Evolutionary conservation across 2,888 invertebrate species (phyloP).

Genomic region (Drosophila fungiperda): DNA sequence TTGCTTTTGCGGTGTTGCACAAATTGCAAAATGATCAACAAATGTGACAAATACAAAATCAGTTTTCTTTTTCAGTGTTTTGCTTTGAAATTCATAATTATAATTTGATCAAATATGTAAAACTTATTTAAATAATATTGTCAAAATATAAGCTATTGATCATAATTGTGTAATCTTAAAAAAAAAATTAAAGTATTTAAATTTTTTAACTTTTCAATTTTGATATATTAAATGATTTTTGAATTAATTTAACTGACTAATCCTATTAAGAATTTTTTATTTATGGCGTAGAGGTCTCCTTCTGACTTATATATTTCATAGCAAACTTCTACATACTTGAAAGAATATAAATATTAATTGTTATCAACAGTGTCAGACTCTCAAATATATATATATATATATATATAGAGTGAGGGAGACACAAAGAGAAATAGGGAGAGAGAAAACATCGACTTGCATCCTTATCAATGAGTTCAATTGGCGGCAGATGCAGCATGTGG

Average conservation of each 20-base stretch:
- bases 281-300: background rate
- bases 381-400: background rate
- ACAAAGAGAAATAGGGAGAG: background rate
- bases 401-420: background rate
- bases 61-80: background rate
- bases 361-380: constrained; percentile 23
- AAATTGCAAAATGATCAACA: background rate
- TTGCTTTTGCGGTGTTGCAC: background rate
- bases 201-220: background rate
- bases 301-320: background rate
- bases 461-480: constrained; percentile 43
- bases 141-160: background rate
- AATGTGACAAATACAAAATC: background rate
- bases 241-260: background rate
- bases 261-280: background rate
- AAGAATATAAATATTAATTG: constrained; percentile 62
- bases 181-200: background rate
- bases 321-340: background rate
- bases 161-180: background rate
- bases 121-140: background rate
- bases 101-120: background rate
- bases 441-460: constrained; percentile 6
- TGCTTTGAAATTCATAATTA: background rate
- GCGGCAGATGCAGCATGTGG: constrained; percentile 22
- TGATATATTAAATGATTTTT: background rate